A percentile compares a stretch with the other conserved stretches of the same genome.
phyloP scores from a whole-genome alignment of 2,888 invertebrate genomes.

The Polylopha cassiicola region DNA sequence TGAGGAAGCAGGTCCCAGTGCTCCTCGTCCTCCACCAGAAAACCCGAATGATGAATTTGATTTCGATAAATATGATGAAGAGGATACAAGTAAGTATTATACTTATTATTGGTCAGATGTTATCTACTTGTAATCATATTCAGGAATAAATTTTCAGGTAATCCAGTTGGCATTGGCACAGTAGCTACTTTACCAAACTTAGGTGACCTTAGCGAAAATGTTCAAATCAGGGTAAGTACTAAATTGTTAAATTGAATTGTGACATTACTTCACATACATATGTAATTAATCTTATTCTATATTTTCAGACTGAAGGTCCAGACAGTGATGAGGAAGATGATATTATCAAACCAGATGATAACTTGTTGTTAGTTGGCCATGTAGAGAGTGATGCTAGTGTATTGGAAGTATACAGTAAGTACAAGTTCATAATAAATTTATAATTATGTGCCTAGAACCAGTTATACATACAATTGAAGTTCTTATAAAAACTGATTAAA shows the following conservation, averaged over 20 bases:
- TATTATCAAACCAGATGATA: conserved; percentile 91
- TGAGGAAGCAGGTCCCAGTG: conserved; percentile 41
- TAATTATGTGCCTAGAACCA: conserved; percentile 8
- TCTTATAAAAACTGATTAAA: too few species aligned
- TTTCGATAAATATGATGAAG: conserved; percentile 85
- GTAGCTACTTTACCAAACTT: conserved; percentile 75
- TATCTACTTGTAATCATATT: conserved; percentile 23
- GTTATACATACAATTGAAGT: too few species aligned
- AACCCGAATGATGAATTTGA: conserved; percentile 82
- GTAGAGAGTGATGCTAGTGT: conserved; percentile 91
- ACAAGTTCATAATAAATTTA: conserved; percentile 2
- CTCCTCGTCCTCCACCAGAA: conserved; percentile 45
- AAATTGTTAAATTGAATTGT: neutral
- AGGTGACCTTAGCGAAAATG: conserved; percentile 68
- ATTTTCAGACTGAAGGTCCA: conserved; percentile 63
- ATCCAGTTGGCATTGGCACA: conserved; percentile 75
- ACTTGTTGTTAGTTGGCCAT: conserved; percentile 90
- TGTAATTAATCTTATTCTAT: conserved; percentile 35
- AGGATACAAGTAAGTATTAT: conserved; percentile 69
- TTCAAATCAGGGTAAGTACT: conserved; percentile 63
- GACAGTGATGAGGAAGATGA: conserved; percentile 93
- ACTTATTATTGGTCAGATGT: conserved; percentile 28
- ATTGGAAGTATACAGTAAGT: conserved; percentile 90
- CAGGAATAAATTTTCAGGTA: conserved; percentile 53
- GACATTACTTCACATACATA: conserved; percentile 32